Evolutionary conservation across 1,140 invertebrate genomes (phyloP), one percentile per base, ranked within the genome.

Genomic region (Lordiphosa clarofinis): DNA sequence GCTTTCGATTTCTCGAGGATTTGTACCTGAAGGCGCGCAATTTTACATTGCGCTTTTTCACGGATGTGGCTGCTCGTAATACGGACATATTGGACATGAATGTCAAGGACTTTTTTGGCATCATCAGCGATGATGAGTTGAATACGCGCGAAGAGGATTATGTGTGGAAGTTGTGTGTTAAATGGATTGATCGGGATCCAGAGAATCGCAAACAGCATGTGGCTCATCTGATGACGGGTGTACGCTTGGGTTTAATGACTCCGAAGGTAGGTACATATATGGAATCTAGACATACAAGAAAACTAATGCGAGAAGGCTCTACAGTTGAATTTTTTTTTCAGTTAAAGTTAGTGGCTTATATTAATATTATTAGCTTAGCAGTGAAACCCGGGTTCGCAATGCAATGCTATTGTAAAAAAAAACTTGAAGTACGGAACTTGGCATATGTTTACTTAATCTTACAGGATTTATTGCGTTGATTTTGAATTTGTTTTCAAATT

Each of bases 191-290:
- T 58, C 89, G 91, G 39, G 92, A 95, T 73, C 91, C 92, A 0
- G 90, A 92, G n/a, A 87, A 82, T 4, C 91, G 94, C 6, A 93
- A 92, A 81, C 73, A 90, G 21, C 89, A 94, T 65, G 93, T 96
- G 4, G 92, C 94, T 0, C 90, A 92, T 28, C 88, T 98, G 0
- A 94, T 98, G 91, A 92, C 92, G 36, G 94, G 94, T 52, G 94
- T 96, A 61, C 91, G 96, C 12, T 91, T 97, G 2, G 96, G 96
- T 4, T 90, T 98, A 1, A 90, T 98, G 71, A 94, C 96, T 50
- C 96, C 95, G 0, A 93, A 96, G 89, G 91, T 91, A 50, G 10
- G 43, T 21, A 24, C 4, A 24, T 24, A 5, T 1, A 21, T 21
- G 21, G 2, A 21, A 4, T 4, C 3, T 21, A 21, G 4, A 4